Evolutionary conservation across 1,140 invertebrate genomes (phyloP), one percentile per base, ranked within the genome.

Genomic region (Chlorops oryzae): DNA sequence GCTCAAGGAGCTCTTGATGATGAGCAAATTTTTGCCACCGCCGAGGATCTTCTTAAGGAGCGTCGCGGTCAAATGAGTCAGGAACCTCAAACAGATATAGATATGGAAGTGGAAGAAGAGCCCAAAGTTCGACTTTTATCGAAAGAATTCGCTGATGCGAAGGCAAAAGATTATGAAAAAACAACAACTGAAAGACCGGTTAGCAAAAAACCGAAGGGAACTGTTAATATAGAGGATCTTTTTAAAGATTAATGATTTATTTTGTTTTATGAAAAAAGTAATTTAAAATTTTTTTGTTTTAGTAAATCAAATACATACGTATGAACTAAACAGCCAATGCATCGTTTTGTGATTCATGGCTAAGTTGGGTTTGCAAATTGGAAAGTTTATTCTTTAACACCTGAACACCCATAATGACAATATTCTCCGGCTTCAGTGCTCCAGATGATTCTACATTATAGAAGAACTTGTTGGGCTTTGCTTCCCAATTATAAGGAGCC

Each of bases 381-480:
- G 89, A 88, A 3, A 99, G 76, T 78, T 99, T 99, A 66, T 96
- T 94, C 74, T 97, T 98, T 10, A 99, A 76, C 22, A 88, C 85
- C 23, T 85, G 84, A 15, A 98, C 85, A 6, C 93, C 94, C 82
- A 93, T 95, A 58, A 92, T 81, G 1, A 99, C 92, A 64, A 99
- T 98, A 70, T 94, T 98, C 74, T 99, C 94, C 22, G 96, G 96
- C 68, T 88, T 90, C 3, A 99, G 75, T 4, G 94, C 85, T 21
- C 96, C 96, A 52, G 88, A 85, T 9, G 92, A 91, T 75, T 99
- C 96, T 0, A 99, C 92, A 77, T 96, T 98, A 64, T 87, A 95
- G 70, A 82, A 99, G 72, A 96, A 99, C 77, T 98, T 98, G 68
- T 96, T 96, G 10, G 97, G 92, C 73, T 95, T 95, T 6, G 87